Base-by-base conservation (phyloP, 2,113 vertebrate species). In the Amphilophus citrinellus region DNA sequence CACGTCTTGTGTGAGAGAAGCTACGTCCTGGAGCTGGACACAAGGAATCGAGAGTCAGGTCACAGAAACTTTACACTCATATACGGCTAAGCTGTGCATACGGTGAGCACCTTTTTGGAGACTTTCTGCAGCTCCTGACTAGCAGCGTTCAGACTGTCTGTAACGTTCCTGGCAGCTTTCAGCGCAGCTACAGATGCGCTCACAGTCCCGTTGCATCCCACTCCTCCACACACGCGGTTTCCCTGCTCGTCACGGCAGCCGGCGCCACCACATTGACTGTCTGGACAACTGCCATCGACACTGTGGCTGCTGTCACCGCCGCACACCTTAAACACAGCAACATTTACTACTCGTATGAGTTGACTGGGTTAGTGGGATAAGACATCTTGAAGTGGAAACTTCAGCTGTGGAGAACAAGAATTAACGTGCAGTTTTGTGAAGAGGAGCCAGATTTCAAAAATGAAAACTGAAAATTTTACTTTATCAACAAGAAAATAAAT, bases 231-330 rank as follows among this genome's bases (percentile, higher is more conserved):
- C 1, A 9, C 91, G 14, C 73, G 91, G 2, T 65, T 87, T 9
- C 96, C 96, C 0, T 1, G 20, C 0, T 85, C 13, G 57, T 97
- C 96, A 30, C 22, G 91, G 89, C 97, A 98, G 80, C 96, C 95
- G 0, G 96, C 96, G 10, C 97, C 97, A 13, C 97, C 97, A 0
- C 97, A 98, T 2, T 32, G 62, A 0, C 94, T 91, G 2, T 94
- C 76, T 3, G 91, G 20, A 2, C 97, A 97, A 68, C 85, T 95
- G 73, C 90, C 95, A 7, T 95, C 91, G 53, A n/a, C 56, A 8
- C 58, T 90, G 65, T 58, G 22, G 4, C 93, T 92, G 68, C 87
- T 62, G 39, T 92, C 92, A 62, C 94, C 93, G 7, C 96, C 96
- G 39, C 96, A 96, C 11, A 96, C 93, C 96, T 96, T 37, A 63